phyloP scores from a whole-genome alignment of 2,113 vertebrate genomes.

The Coracopsis vasa region DNA sequence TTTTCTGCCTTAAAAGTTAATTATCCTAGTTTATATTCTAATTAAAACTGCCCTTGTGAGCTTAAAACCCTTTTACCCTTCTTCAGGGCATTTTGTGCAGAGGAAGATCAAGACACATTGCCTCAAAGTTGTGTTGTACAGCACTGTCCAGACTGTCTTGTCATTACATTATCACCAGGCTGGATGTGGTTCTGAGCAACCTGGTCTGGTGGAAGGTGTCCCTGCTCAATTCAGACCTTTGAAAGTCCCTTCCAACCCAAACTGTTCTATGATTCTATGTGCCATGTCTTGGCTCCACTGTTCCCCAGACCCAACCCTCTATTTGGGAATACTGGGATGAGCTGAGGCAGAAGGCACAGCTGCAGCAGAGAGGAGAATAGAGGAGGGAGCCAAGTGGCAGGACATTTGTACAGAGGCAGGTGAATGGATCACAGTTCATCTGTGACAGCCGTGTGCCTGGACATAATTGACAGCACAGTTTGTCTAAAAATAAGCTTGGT shows the following conservation, averaged over 20 bases:
- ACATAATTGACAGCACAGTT: not conserved
- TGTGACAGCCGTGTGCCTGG: accelerated
- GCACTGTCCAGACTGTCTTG: not conserved
- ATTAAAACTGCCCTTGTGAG: not conserved
- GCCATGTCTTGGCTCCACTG: not conserved
- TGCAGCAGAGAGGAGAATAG: accelerated
- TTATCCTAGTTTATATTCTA: not conserved
- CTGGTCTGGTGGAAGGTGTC: not conserved
- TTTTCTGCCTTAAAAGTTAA: not conserved
- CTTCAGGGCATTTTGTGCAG: not conserved
- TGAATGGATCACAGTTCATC: not conserved
- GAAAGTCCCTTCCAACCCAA: not conserved
- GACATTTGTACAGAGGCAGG: not conserved
- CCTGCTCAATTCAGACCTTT: not conserved
- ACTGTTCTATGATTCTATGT: not conserved
- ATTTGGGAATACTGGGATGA: accelerated
- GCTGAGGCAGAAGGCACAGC: not conserved
- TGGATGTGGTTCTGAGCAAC: not conserved
- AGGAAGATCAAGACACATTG: not conserved
- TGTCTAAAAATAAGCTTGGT: conserved; percentile 18
- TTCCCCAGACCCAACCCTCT: not conserved
- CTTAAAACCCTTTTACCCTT: not conserved
- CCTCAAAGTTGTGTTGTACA: accelerated
- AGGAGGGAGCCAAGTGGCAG: not conserved
- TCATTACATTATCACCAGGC: not conserved